Percentiles rank a stretch among this genome's conserved stretches.
These are phyloP conservation scores for Berghia stephanieae DNA, from an alignment of 1,140 invertebrate species.

Conservation along the genomic window DNA sequence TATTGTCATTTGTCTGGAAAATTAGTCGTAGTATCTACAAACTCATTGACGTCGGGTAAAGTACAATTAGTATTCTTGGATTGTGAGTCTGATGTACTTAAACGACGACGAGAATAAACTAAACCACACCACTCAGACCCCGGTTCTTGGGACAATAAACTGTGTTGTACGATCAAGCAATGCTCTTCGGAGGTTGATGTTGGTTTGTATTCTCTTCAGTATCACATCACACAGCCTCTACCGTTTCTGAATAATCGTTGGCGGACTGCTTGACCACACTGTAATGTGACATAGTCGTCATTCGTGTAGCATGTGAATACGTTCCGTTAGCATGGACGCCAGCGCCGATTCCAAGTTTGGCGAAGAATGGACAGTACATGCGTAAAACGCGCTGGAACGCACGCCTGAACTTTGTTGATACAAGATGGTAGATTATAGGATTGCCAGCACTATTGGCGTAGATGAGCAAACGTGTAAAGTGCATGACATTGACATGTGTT, in stretches of 20 bases:
- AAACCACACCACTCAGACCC: no score
- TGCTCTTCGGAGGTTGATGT: no score
- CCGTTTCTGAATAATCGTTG: not conserved
- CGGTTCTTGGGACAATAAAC: no score
- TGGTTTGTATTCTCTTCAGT: no score
- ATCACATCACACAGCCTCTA: not conserved
- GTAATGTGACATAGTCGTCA: conserved; percentile 39
- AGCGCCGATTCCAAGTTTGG: not conserved
- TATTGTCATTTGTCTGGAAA: no score
- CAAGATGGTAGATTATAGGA: conserved; percentile 59
- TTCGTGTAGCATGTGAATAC: conserved; percentile 26
- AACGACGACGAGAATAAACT: no score
- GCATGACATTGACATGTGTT: conserved; percentile 85
- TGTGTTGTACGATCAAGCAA: no score
- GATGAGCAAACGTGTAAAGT: conserved; percentile 73
- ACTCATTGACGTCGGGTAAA: no score
- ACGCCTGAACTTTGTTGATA: conserved; percentile 49
- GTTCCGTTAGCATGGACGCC: not conserved
- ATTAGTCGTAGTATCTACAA: no score
- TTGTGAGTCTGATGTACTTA: no score
- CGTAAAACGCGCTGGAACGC: conserved; percentile 44
- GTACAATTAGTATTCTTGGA: no score
- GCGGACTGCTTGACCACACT: conserved; percentile 31
- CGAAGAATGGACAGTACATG: conserved; percentile 14
- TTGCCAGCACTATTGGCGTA: conserved; percentile 61